phyloP scores from a whole-genome alignment of 1,140 invertebrate species.

The Drosophila tani region DNA sequence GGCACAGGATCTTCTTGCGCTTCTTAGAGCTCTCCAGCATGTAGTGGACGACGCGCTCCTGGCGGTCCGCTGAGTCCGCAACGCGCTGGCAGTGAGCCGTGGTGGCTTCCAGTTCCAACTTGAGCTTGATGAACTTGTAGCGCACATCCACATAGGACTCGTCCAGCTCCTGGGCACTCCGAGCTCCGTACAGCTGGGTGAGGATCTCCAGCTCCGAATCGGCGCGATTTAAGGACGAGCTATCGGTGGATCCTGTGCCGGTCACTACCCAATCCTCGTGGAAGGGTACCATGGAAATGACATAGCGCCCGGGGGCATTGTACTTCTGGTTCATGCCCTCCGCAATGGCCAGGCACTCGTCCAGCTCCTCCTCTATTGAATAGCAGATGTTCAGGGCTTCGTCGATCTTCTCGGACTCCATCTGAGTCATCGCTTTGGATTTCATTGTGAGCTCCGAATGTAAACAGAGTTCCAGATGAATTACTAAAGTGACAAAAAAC shows the following conservation, averaged over 20 bases:
- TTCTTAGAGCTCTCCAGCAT: constrained; percentile 27
- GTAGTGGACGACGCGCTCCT: constrained; percentile 30
- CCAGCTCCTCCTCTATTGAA: constrained; percentile 32
- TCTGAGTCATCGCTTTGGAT: background rate
- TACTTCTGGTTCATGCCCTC: constrained; percentile 44
- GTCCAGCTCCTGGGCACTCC: constrained; percentile 45
- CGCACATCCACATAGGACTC: constrained; percentile 47
- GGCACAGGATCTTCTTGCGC: constrained; percentile 23
- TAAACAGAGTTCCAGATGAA: background rate
- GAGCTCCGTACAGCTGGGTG: constrained; percentile 4
- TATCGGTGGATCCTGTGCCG: background rate
- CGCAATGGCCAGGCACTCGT: constrained; percentile 39
- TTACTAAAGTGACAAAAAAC: background rate
- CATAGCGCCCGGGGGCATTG: constrained; percentile 47
- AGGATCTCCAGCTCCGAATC: constrained; percentile 15
- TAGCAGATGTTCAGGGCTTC: constrained; percentile 45
- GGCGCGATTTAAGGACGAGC: background rate
- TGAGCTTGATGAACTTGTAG: constrained; percentile 60
- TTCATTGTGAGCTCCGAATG: background rate
- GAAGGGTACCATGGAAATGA: constrained; percentile 3
- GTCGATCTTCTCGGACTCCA: constrained; percentile 52
- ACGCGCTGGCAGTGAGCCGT: constrained; percentile 38
- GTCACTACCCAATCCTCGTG: background rate
- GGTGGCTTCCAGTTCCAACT: constrained; percentile 43
- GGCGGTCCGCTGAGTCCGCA: constrained; percentile 18